These are phyloP conservation scores for Spodoptera picta DNA, from an alignment of 2,888 invertebrate species.

Conservation along the genomic window DNA sequence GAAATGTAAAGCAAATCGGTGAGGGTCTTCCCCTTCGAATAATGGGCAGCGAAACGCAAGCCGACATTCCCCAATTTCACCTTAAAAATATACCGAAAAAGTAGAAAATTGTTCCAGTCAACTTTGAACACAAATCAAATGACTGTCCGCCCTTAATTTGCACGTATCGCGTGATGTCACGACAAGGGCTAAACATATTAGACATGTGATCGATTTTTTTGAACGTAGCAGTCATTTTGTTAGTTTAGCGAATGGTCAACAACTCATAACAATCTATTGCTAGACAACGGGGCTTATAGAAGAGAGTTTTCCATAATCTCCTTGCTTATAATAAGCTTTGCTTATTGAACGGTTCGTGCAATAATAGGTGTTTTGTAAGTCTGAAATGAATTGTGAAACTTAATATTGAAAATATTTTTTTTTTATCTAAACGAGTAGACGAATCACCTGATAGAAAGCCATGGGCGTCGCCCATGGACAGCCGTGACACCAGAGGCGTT, in stretches of 20 bases:
- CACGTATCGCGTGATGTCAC: conserved; percentile 34
- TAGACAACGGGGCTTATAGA: no score
- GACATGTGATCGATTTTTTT: conserved; percentile 13
- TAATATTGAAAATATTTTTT: no score
- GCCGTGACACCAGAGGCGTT: no score
- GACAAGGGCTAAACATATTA: conserved; percentile 23
- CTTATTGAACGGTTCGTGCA: no score
- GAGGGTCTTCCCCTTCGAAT: conserved; percentile 5
- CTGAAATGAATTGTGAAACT: no score
- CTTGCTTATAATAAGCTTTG: no score
- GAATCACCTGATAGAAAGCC: no score
- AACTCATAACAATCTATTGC: no score
- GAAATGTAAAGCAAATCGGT: conserved; percentile 4
- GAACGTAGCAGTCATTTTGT: neutral
- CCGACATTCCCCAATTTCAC: conserved; percentile 5
- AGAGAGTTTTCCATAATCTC: no score
- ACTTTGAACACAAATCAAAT: conserved; percentile 40
- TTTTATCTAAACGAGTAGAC: no score
- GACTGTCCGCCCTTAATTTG: conserved; percentile 37
- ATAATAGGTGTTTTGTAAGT: no score
- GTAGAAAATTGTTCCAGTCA: conserved; percentile 22
- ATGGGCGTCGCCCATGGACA: no score
- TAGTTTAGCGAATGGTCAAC: neutral
- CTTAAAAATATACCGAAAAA: conserved; percentile 17
- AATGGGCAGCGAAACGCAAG: conserved; percentile 15